These are phyloP conservation scores for Aplocera efformata DNA, from an alignment of 2,888 invertebrate species.

Conservation along the genomic window DNA sequence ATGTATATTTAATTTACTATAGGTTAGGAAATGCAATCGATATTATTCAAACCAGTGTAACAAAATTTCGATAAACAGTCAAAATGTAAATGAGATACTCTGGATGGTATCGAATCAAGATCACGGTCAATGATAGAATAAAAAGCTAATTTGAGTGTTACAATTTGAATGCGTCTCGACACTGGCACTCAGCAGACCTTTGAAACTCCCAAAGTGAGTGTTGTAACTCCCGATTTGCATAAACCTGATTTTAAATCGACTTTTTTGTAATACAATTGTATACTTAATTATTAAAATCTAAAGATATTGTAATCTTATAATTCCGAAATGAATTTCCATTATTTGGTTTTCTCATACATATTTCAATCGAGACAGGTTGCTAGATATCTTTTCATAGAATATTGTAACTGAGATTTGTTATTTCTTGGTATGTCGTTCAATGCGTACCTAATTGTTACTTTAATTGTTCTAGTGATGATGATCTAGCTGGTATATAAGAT, in stretches of 20 bases:
- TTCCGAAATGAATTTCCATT: slow-evolving; percentile 7
- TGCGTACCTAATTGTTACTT: too few relatives aligned
- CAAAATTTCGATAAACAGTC: slow-evolving; percentile 20
- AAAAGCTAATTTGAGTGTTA: slow-evolving; percentile 22
- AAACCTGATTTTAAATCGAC: slow-evolving; percentile 26
- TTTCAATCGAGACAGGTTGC: too few relatives aligned
- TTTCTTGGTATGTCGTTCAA: too few relatives aligned
- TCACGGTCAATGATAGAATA: slow-evolving; percentile 26
- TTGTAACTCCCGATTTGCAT: slow-evolving; percentile 33
- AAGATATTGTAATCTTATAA: slow-evolving; percentile 24
- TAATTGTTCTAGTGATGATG: too few relatives aligned
- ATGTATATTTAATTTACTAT: too few relatives aligned
- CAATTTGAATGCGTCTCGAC: slow-evolving; percentile 24
- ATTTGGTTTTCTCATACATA: too few relatives aligned
- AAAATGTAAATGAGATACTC: slow-evolving; percentile 22
- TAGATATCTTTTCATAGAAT: too few relatives aligned
- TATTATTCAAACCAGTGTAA: slow-evolving; percentile 16
- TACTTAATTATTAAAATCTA: slow-evolving; percentile 24
- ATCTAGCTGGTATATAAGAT: too few relatives aligned
- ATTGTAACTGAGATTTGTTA: too few relatives aligned
- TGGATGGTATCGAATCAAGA: slow-evolving; percentile 27
- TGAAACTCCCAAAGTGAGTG: slow-evolving; percentile 26
- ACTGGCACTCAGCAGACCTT: slow-evolving; percentile 20
- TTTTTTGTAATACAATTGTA: slow-evolving; percentile 34
- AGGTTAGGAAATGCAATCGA: slow-evolving; percentile 13